Evolutionary conservation across 1,140 invertebrate genomes (phyloP).

Genomic region (Drosophila trapezifrons): DNA sequence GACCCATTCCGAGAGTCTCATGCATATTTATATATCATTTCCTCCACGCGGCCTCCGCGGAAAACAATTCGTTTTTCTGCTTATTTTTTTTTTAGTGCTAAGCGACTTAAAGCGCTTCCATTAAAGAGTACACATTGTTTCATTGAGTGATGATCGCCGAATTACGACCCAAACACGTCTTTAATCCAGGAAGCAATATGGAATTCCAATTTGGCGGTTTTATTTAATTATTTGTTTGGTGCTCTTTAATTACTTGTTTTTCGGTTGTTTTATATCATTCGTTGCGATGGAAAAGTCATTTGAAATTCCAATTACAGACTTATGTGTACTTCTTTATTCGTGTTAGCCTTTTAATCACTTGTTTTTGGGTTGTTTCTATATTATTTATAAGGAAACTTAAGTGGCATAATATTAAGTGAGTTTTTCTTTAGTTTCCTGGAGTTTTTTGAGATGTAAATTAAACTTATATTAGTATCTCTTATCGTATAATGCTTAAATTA

Average conservation of each 20-base stretch:
- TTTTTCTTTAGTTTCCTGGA: neutral
- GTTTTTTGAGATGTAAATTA: neutral
- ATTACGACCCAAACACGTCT: conserved; percentile 28
- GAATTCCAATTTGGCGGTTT: conserved; percentile 7
- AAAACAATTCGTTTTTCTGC: conserved; percentile 22
- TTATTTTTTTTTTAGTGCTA: conserved; percentile 3
- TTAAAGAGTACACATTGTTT: conserved; percentile 41
- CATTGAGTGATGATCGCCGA: conserved; percentile 43
- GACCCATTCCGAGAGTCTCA: conserved; percentile 55
- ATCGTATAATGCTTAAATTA: too few relatives aligned
- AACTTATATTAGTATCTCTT: too few relatives aligned
- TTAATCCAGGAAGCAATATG: conserved; percentile 29
- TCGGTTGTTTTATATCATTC: conserved; percentile 16
- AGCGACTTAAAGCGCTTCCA: conserved; percentile 51
- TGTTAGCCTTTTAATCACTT: conserved; percentile 15
- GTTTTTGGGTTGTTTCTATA: conserved; percentile 3
- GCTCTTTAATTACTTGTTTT: conserved; percentile 21
- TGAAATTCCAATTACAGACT: conserved; percentile 6
- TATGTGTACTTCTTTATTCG: conserved; percentile 4
- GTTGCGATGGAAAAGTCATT: neutral
- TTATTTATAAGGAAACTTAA: conserved; percentile 8
- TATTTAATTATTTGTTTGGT: conserved; percentile 11
- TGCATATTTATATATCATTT: conserved; percentile 62
- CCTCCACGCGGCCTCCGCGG: conserved; percentile 13
- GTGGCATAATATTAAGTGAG: neutral